Percentiles rank a stretch among this genome's conserved stretches.
These are phyloP conservation scores for Pollenia amentaria DNA, from an alignment of 2,888 invertebrate genomes.

Conservation along the genomic window DNA sequence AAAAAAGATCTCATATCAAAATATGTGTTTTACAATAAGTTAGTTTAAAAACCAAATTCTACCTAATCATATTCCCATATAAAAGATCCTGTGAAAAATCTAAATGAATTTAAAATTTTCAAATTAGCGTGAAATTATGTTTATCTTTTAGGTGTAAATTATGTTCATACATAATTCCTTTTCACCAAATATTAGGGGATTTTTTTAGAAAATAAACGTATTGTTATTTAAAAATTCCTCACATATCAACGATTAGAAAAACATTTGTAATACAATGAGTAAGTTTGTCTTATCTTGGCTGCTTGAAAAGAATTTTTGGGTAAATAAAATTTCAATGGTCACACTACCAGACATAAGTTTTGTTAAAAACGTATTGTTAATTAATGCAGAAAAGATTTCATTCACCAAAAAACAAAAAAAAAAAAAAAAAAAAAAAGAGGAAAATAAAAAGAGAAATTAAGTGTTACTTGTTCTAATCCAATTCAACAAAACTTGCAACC, in stretches of 20 bases:
- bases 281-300: slow-evolving; percentile 7
- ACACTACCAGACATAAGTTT: slow-evolving; percentile 1
- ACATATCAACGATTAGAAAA: slow-evolving; percentile 23
- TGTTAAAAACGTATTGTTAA: slow-evolving; percentile 58
- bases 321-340: neutral
- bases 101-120: slow-evolving; percentile 32
- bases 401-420: slow-evolving; percentile 40
- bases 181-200: neutral
- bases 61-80: slow-evolving; percentile 49
- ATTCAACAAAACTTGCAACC: slow-evolving; percentile 30
- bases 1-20: slow-evolving; percentile 20
- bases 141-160: slow-evolving; percentile 22
- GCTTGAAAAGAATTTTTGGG: slow-evolving; percentile 20
- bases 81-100: slow-evolving; percentile 26
- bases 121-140: slow-evolving; percentile 64
- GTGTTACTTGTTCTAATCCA: slow-evolving; percentile 65
- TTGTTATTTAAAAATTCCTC: slow-evolving; percentile 54
- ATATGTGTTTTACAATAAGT: neutral
- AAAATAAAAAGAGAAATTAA: slow-evolving; percentile 51
- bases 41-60: slow-evolving; percentile 11
- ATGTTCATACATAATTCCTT: neutral
- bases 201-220: neutral
- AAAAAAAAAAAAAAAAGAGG: neutral
- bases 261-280: neutral
- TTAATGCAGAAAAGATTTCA: slow-evolving; percentile 62